These are phyloP conservation scores for Chaetophractus vellerosus DNA, from an alignment of 2,797 vertebrate genomes.

Conservation along the genomic window DNA sequence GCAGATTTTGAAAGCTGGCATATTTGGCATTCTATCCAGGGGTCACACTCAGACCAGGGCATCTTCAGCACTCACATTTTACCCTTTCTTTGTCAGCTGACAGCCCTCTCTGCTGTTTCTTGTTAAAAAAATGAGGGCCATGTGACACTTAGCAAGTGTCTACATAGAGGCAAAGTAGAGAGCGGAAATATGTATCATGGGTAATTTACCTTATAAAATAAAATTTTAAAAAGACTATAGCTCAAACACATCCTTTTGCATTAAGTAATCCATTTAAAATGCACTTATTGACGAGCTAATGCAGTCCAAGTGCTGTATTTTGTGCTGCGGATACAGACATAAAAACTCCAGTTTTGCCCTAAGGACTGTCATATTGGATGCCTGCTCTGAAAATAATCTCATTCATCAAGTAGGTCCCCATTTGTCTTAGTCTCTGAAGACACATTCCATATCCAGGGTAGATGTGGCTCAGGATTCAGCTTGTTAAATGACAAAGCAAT, in stretches of 20 bases:
- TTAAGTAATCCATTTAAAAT: not conserved
- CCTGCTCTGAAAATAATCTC: not conserved
- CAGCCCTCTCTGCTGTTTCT: slow-evolving; percentile 38
- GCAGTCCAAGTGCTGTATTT: not conserved
- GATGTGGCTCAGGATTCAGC: not conserved
- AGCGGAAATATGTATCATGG: not conserved
- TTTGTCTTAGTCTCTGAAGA: not conserved
- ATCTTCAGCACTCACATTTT: slow-evolving; percentile 16
- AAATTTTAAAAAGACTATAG: not conserved
- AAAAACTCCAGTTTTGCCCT: not conserved
- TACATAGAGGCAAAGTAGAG: not conserved
- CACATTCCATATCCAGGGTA: not conserved
- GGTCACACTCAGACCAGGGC: slow-evolving; percentile 70
- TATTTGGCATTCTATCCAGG: slow-evolving; percentile 40
- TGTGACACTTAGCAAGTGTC: slow-evolving; percentile 52
- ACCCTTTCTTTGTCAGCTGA: slow-evolving; percentile 75
- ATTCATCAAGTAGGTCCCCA: rapidly evolving
- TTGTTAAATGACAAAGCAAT: not conserved
- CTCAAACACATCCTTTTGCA: not conserved
- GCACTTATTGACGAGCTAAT: not conserved
- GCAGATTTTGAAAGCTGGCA: slow-evolving; percentile 42
- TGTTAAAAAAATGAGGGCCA: slow-evolving; percentile 55
- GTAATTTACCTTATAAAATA: slow-evolving; percentile 29
- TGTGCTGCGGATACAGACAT: not conserved
- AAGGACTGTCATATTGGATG: not conserved